phyloP scores from a whole-genome alignment of 1,140 invertebrate species.

The Drosophila sulfurigaster region DNA sequence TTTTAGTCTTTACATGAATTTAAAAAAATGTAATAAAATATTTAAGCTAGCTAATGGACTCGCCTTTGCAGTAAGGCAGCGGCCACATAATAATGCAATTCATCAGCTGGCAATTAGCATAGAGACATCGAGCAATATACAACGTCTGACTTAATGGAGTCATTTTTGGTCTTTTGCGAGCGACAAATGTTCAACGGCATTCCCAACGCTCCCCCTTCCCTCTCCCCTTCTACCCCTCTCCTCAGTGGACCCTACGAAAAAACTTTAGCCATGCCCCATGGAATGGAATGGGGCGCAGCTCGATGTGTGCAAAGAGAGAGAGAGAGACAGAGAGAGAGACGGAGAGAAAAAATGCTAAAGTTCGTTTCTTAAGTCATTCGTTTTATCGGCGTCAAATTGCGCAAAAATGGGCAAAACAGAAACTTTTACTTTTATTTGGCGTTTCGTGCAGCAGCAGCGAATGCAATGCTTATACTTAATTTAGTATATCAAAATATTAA shows the following conservation, averaged over 20 bases:
- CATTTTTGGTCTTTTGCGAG: constrained; percentile 47
- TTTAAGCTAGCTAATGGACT: not conserved
- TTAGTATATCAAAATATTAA: constrained; percentile 19
- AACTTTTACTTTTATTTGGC: constrained; percentile 54
- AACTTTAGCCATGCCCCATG: constrained; percentile 32
- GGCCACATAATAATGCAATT: constrained; percentile 48
- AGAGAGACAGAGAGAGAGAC: too few species aligned
- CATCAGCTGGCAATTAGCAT: constrained; percentile 66
- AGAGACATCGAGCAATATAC: constrained; percentile 44
- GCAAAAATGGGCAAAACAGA: constrained; percentile 46
- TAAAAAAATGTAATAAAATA: not conserved
- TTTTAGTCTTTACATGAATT: too few species aligned
- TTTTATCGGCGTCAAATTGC: constrained; percentile 59
- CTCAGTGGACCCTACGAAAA: not conserved
- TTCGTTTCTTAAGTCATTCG: constrained; percentile 77
- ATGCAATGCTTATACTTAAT: constrained; percentile 7
- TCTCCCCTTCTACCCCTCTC: not conserved
- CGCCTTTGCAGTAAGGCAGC: not conserved
- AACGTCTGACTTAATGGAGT: constrained; percentile 64
- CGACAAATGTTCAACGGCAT: constrained; percentile 53
- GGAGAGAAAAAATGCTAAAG: constrained; percentile 56
- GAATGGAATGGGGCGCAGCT: constrained; percentile 13
- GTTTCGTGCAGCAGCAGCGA: constrained; percentile 25
- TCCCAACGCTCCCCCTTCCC: constrained; percentile 12
- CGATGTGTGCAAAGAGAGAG: not conserved